These are phyloP conservation scores for Entomyzon cyanotis DNA, from an alignment of 2,113 vertebrate species.

Conservation along the genomic window DNA sequence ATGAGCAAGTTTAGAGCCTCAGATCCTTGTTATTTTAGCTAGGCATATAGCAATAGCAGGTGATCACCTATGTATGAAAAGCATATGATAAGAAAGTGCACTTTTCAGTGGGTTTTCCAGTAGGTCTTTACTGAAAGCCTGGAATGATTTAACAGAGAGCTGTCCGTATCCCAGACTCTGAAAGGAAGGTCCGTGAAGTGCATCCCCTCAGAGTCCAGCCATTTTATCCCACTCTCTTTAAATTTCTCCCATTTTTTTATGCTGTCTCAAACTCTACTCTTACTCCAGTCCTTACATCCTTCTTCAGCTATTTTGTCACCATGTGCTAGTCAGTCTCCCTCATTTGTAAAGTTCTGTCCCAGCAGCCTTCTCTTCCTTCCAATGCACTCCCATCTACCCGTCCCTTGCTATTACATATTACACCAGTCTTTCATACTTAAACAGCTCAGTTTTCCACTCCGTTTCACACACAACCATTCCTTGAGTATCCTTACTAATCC, in stretches of 20 bases:
- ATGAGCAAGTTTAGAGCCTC: background rate
- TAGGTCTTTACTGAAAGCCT: background rate
- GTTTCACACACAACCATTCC: background rate
- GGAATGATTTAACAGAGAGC: background rate
- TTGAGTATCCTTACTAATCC: background rate
- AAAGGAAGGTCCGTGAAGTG: background rate
- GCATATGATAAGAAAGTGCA: background rate
- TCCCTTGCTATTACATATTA: background rate
- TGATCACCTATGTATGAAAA: background rate
- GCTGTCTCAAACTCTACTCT: background rate
- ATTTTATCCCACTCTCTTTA: background rate
- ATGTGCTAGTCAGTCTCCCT: background rate
- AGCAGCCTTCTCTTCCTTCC: background rate
- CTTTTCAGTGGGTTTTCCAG: background rate
- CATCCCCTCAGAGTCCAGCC: background rate
- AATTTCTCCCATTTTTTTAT: background rate
- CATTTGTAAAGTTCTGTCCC: fast-evolving
- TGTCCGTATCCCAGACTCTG: background rate
- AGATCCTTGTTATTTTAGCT: background rate
- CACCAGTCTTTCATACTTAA: background rate
- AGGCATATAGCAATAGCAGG: background rate
- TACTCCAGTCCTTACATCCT: background rate
- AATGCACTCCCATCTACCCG: background rate
- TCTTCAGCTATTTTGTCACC: background rate
- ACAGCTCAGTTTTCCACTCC: background rate